Conservation (phyloP, 2,797 vertebrate species). For the Hydrocynus forskahlii region DNA sequence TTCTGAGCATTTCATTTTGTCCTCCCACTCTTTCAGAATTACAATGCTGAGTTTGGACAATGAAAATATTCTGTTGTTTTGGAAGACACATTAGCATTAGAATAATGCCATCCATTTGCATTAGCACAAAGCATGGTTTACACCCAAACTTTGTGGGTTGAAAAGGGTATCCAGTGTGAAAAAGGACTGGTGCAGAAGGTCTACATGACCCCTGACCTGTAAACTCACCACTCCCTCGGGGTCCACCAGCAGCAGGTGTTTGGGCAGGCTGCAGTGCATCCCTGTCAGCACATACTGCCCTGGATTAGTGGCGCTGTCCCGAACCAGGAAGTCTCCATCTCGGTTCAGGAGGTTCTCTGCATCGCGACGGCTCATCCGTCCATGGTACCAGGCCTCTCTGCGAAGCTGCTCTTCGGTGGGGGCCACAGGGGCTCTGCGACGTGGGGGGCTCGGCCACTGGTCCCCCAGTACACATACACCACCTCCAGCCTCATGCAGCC, state of each 20-base stretch:
- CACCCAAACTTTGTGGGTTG: neutral
- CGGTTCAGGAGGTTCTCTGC: conserved; percentile 88
- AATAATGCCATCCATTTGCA: neutral
- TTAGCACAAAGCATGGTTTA: neutral
- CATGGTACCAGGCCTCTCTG: conserved; percentile 93
- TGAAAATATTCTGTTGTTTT: neutral
- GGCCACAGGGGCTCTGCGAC: conserved; percentile 89
- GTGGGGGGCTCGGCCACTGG: conserved; percentile 91
- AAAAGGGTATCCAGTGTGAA: neutral
- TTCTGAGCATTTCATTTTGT: neutral
- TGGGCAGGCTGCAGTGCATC: conserved; percentile 92
- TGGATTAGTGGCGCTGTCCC: conserved; percentile 93
- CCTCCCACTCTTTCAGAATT: neutral
- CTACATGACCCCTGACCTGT: neutral
- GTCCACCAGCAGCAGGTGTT: conserved; percentile 94
- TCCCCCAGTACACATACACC: conserved; percentile 79
- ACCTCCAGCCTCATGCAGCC: conserved; percentile 83
- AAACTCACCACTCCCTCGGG: conserved; percentile 95
- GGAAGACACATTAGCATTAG: neutral
- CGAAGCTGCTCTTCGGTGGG: conserved; percentile 94
- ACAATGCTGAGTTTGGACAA: neutral
- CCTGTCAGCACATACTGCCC: conserved; percentile 97
- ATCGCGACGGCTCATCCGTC: conserved; percentile 91
- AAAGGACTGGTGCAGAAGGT: neutral
- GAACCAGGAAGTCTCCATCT: conserved; percentile 94